A percentile compares a stretch with the other conserved stretches of the same genome.
Conservation (phyloP, 1,140 invertebrate genomes). For the Dendrolimus kikuchii region DNA sequence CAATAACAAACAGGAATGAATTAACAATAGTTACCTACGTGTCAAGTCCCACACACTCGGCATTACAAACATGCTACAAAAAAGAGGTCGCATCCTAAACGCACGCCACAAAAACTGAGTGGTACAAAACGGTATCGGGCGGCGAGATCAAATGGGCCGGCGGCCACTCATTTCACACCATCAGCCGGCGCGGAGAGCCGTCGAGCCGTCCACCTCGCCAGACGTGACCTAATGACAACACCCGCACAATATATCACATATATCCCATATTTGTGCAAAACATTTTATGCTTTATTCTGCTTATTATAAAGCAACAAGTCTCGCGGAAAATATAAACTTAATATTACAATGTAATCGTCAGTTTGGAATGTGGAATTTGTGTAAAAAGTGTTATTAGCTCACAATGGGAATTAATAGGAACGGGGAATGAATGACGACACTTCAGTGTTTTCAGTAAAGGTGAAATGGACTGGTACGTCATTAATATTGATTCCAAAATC, state of each 20-base stretch:
- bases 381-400: conserved; percentile 45
- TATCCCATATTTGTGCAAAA: conserved; percentile 5
- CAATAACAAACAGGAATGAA: conserved; percentile 54
- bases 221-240: conserved; percentile 62
- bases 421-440: not conserved
- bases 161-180: conserved; percentile 60
- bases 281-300: conserved; percentile 24
- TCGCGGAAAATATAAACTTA: not conserved
- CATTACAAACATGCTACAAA: conserved; percentile 63
- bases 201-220: conserved; percentile 30
- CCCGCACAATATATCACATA: conserved; percentile 22
- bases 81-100: conserved; percentile 60
- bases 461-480: not conserved
- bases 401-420: conserved; percentile 25
- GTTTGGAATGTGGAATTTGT: conserved; percentile 28
- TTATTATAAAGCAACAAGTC: too few species aligned
- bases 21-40: conserved; percentile 63
- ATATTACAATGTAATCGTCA: conserved; percentile 16
- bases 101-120: conserved; percentile 47
- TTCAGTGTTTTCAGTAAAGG: not conserved
- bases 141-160: conserved; percentile 51
- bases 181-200: conserved; percentile 20
- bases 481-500: too few species aligned
- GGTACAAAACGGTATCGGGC: conserved; percentile 54
- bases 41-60: conserved; percentile 66